Percentiles rank a stretch among this genome's conserved stretches.
Evolutionary conservation across 1,140 invertebrate genomes (phyloP).

Genomic region (Drosophila pseudoobscura): DNA sequence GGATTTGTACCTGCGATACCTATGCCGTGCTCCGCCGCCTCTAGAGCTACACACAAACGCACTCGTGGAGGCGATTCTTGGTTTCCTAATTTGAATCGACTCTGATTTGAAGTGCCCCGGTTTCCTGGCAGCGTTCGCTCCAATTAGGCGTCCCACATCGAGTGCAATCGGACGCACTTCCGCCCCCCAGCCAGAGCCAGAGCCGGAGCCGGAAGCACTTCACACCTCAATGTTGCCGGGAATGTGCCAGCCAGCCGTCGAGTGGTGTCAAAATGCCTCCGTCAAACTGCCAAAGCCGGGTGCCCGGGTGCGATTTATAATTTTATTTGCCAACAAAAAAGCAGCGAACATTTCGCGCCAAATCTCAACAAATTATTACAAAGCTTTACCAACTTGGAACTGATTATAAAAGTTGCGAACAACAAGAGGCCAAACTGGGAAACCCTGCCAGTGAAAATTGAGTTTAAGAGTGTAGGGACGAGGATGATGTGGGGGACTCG

Average conservation of each 20-base stretch:
- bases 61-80: neutral
- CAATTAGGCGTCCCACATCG: constrained; percentile 32
- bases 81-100: constrained; percentile 27
- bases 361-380: constrained; percentile 79
- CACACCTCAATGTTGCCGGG: constrained; percentile 13
- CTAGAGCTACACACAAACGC: constrained; percentile 12
- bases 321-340: constrained; percentile 36
- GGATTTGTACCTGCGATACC: constrained; percentile 63
- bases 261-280: constrained; percentile 36
- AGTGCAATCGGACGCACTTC: constrained; percentile 33
- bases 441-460: constrained; percentile 36
- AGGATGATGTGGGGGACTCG: neutral
- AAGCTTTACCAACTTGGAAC: constrained; percentile 75
- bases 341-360: constrained; percentile 62
- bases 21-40: constrained; percentile 45
- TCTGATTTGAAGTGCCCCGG: constrained; percentile 12
- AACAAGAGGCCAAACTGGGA: constrained; percentile 13
- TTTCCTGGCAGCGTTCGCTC: constrained; percentile 6
- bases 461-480: constrained; percentile 34
- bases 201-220: too few relatives aligned
- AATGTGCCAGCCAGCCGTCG: constrained; percentile 20
- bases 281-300: constrained; percentile 14
- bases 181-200: constrained; percentile 7
- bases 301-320: constrained; percentile 20
- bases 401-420: constrained; percentile 74